A percentile compares a stretch with the other conserved stretches of the same genome.
These are phyloP conservation scores for Chinchilla lanigera DNA, from an alignment of 2,113 vertebrate genomes.

Conservation along the genomic window DNA sequence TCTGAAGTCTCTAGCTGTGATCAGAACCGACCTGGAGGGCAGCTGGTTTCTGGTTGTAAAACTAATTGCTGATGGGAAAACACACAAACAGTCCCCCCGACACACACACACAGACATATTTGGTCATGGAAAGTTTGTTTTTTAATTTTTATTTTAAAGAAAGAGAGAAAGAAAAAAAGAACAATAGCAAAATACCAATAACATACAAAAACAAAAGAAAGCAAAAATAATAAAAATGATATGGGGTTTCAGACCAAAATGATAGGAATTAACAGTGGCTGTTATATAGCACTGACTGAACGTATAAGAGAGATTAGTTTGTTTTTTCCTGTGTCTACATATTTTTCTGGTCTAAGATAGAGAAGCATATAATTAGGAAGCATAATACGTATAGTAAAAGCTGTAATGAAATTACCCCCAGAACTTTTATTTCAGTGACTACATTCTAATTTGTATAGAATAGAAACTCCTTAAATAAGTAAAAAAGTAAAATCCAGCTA, in stretches of 20 bases:
- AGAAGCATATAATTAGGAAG: constrained; percentile 7
- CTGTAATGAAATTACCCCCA: background rate
- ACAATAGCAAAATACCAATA: too few species aligned
- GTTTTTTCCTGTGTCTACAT: background rate
- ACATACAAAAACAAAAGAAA: too few species aligned
- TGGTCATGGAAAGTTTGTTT: too few species aligned
- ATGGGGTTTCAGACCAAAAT: too few species aligned
- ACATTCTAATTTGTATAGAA: constrained; percentile 38
- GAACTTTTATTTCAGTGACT: constrained; percentile 4
- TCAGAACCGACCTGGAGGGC: background rate
- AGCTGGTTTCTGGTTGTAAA: too few species aligned
- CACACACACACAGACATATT: background rate
- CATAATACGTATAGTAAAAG: background rate
- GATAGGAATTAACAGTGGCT: too few species aligned
- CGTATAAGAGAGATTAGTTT: background rate
- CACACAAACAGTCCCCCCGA: background rate
- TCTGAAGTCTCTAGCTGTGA: background rate
- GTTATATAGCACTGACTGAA: background rate
- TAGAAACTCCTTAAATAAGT: background rate
- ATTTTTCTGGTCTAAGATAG: background rate
- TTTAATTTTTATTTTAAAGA: too few species aligned
- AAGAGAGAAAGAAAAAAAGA: too few species aligned
- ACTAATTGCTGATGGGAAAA: background rate
- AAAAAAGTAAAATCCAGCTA: constrained; percentile 41
- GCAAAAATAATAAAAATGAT: too few species aligned